Conservation (phyloP, 2,888 invertebrate species). For the Palloptera scutellata region DNA sequence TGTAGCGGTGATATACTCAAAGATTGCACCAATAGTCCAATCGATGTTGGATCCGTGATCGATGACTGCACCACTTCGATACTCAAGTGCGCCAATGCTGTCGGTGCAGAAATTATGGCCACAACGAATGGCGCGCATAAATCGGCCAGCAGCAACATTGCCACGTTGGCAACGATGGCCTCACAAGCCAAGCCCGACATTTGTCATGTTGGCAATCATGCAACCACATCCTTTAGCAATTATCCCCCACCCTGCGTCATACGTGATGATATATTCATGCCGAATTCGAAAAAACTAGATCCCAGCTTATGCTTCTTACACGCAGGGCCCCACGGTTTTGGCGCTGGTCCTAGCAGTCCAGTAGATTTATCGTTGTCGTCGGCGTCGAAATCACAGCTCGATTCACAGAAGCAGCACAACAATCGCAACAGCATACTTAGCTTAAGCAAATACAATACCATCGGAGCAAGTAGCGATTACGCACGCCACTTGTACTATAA, state of each 20-base stretch:
- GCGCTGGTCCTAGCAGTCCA: slow-evolving; percentile 18
- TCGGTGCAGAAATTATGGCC: slow-evolving; percentile 45
- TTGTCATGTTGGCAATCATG: slow-evolving; percentile 42
- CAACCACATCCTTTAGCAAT: slow-evolving; percentile 37
- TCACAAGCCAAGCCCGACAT: slow-evolving; percentile 49
- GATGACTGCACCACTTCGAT: slow-evolving; percentile 62
- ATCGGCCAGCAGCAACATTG: slow-evolving; percentile 25
- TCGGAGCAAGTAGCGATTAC: slow-evolving; percentile 63
- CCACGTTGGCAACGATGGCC: slow-evolving; percentile 40
- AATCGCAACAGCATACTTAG: slow-evolving; percentile 42
- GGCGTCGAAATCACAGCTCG: slow-evolving; percentile 37
- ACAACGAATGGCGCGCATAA: slow-evolving; percentile 37
- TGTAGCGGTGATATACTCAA: slow-evolving; percentile 52
- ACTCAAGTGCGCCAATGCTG: slow-evolving; percentile 58
- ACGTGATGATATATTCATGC: slow-evolving; percentile 55
- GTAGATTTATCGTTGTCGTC: slow-evolving; percentile 14
- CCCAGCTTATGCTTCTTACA: slow-evolving; percentile 54
- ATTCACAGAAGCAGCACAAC: slow-evolving; percentile 36
- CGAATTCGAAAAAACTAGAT: slow-evolving; percentile 54
- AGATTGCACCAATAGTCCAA: slow-evolving; percentile 50
- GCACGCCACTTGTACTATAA: slow-evolving; percentile 59
- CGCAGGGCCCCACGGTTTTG: slow-evolving; percentile 13
- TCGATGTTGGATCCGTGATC: slow-evolving; percentile 51
- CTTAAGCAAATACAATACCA: slow-evolving; percentile 62
- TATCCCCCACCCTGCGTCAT: slow-evolving; percentile 47